A percentile compares a stretch with the other conserved stretches of the same genome.
Conservation (phyloP, 2,888 invertebrate genomes). For the Tholera decimalis region DNA sequence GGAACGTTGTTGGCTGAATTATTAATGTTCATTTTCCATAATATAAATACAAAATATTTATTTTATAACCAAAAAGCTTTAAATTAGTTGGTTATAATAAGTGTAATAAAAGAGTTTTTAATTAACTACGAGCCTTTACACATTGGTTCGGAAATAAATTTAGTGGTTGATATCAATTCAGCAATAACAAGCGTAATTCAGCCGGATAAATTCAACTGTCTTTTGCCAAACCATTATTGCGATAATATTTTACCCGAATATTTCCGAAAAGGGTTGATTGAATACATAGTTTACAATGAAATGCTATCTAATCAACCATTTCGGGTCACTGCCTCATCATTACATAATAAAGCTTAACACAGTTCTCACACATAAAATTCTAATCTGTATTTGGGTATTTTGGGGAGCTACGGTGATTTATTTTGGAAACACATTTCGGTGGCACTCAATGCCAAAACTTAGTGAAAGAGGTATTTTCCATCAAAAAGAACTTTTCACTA, state of each 20-base stretch:
- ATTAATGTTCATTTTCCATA: slow-evolving; percentile 16
- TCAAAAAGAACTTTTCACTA: no score
- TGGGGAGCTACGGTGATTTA: no score
- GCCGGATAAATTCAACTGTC: slow-evolving; percentile 7
- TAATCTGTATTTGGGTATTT: slow-evolving; percentile 1
- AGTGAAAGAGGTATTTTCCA: no score
- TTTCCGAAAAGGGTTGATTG: slow-evolving; percentile 12
- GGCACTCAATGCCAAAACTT: no score
- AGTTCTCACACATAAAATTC: neutral
- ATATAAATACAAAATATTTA: no score
- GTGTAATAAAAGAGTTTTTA: slow-evolving; percentile 9
- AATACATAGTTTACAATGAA: slow-evolving; percentile 29
- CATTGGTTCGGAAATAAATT: slow-evolving; percentile 21
- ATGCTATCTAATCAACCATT: slow-evolving; percentile 32
- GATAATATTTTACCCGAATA: slow-evolving; percentile 18
- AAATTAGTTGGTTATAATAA: no score
- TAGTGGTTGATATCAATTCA: slow-evolving; percentile 16
- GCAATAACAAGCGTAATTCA: slow-evolving; percentile 19
- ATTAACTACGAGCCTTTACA: slow-evolving; percentile 29
- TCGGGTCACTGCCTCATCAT: slow-evolving; percentile 8
- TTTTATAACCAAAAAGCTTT: no score
- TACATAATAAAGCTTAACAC: neutral
- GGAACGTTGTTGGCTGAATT: no score
- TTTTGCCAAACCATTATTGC: slow-evolving; percentile 31
- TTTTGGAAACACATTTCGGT: no score